These are phyloP conservation scores for Scolopax bukidnonensis DNA, from an alignment of 2,797 vertebrate genomes.

Conservation along the genomic window DNA sequence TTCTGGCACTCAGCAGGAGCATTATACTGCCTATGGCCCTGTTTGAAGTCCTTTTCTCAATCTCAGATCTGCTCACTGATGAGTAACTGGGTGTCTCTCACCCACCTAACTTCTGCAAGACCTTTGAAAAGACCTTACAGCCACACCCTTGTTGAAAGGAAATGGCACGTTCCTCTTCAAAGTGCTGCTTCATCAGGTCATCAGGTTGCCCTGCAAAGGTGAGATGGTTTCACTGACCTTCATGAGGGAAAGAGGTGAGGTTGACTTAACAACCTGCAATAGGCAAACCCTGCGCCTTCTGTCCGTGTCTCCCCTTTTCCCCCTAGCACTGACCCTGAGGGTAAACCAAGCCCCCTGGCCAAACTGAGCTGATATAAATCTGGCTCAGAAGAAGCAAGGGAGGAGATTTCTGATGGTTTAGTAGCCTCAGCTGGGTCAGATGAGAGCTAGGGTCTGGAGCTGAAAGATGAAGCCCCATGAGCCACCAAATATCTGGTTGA, in stretches of 20 bases:
- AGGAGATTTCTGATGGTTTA: neutral
- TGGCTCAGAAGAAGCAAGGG: neutral
- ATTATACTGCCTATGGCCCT: neutral
- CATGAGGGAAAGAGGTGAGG: neutral
- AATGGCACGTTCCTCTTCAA: neutral
- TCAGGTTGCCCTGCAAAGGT: neutral
- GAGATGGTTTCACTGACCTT: neutral
- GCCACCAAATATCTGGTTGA: neutral
- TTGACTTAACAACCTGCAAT: neutral
- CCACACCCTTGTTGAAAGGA: neutral
- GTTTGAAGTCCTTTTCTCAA: neutral
- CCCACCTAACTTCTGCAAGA: neutral
- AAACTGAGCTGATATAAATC: neutral
- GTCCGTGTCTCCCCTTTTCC: neutral
- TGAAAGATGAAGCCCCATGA: neutral
- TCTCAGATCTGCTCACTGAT: neutral
- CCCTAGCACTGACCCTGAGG: neutral
- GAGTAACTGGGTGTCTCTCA: neutral
- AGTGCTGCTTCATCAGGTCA: neutral
- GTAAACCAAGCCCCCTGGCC: no score
- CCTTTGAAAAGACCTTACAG: neutral
- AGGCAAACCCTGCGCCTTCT: neutral
- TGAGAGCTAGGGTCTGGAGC: neutral
- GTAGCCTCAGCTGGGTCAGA: neutral
- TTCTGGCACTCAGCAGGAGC: neutral